phyloP scores from a whole-genome alignment of 2,113 vertebrate species.

The Amphiprion percula region DNA sequence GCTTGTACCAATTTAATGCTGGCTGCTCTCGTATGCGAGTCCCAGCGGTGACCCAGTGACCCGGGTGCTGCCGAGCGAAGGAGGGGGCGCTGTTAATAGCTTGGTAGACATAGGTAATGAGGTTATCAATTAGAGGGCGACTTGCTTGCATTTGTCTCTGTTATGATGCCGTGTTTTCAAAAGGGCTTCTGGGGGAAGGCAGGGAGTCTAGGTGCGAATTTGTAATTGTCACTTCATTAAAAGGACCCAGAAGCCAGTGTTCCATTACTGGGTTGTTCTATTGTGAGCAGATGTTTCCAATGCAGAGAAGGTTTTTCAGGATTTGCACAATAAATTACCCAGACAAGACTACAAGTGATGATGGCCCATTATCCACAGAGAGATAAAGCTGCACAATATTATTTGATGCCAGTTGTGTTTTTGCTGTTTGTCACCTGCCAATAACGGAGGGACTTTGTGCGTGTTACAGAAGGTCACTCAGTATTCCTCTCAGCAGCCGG shows the following conservation, averaged over 20 bases:
- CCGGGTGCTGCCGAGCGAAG: conserved; percentile 22
- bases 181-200: conserved; percentile 34
- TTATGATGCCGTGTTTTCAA: conserved; percentile 59
- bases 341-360: conserved; percentile 51
- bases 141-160: conserved; percentile 66
- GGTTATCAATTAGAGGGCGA: conserved; percentile 72
- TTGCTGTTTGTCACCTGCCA: conserved; percentile 10
- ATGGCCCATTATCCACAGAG: conserved; percentile 47
- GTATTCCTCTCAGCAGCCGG: conserved; percentile 61
- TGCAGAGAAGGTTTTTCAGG: conserved; percentile 34
- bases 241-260: conserved; percentile 34
- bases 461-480: conserved; percentile 29
- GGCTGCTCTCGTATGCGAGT: conserved; percentile 61
- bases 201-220: conserved; percentile 30
- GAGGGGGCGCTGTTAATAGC: conserved; percentile 56
- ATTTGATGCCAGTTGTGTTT: conserved; percentile 4
- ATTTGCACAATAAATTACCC: conserved; percentile 55
- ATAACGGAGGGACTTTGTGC: background rate
- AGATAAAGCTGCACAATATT: conserved; percentile 39
- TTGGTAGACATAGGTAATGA: conserved; percentile 69
- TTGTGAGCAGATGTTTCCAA: conserved; percentile 59
- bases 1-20: conserved; percentile 75
- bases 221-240: conserved; percentile 59
- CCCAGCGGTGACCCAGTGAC: conserved; percentile 62
- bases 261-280: conserved; percentile 49